A percentile compares a stretch with the other conserved stretches of the same genome.
These are phyloP conservation scores for Polypterus senegalus DNA, from an alignment of 2,113 vertebrate genomes.

Conservation along the genomic window DNA sequence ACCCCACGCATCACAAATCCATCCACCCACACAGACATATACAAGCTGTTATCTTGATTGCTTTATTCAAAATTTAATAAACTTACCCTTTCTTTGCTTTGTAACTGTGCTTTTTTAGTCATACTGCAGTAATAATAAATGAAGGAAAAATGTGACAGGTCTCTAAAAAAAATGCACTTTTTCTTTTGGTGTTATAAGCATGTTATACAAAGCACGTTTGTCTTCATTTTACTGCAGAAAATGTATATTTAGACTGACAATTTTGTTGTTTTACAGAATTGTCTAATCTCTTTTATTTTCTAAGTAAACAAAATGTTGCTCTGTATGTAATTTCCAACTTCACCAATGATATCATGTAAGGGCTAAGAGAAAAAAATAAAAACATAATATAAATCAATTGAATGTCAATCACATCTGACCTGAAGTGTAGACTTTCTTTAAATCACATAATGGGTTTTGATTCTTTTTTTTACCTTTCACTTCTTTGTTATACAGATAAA, in stretches of 20 bases:
- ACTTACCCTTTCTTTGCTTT: neutral
- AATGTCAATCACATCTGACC: conserved; percentile 19
- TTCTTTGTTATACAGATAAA: conserved; percentile 17
- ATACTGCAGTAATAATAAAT: neutral
- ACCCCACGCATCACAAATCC: neutral
- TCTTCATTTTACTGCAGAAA: neutral
- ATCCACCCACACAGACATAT: neutral
- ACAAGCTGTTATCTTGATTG: conserved; percentile 1
- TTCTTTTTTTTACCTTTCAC: conserved; percentile 8
- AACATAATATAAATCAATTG: conserved; percentile 27
- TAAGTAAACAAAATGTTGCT: too few species aligned
- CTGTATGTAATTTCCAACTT: too few species aligned
- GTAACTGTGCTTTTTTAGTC: neutral
- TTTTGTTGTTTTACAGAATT: conserved; percentile 4
- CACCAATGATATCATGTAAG: neutral
- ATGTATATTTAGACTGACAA: neutral
- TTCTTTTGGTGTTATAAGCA: neutral
- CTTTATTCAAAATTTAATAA: neutral
- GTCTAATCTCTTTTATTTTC: too few species aligned
- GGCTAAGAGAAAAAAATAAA: conserved; percentile 21
- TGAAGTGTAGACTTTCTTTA: neutral
- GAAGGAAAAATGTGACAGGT: too few species aligned
- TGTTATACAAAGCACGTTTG: neutral
- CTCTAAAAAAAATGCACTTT: too few species aligned
- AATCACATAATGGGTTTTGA: conserved; percentile 1